Conservation (phyloP, 1,140 invertebrate genomes). For the Drosophila melanogaster region DNA sequence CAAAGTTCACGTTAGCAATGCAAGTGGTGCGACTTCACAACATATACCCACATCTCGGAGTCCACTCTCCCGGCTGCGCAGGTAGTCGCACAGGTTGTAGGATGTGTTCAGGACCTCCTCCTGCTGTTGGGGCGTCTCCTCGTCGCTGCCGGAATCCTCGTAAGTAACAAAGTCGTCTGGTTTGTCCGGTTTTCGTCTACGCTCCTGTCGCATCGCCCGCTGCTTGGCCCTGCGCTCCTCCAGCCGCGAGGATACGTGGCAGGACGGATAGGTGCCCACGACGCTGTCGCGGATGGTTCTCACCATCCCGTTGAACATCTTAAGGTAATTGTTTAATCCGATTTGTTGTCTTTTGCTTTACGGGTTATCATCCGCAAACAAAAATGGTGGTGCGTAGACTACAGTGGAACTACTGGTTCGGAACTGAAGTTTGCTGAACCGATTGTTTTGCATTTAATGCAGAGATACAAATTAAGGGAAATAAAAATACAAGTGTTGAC, state of each 20-base stretch:
- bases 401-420: conserved; percentile 19
- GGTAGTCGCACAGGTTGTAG: conserved; percentile 94
- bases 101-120: conserved; percentile 91
- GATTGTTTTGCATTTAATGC: not conserved
- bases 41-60: conserved; percentile 87
- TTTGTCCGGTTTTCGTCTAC: conserved; percentile 92
- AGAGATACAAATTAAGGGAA: too few relatives aligned
- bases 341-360: conserved; percentile 19
- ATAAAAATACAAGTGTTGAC: too few relatives aligned
- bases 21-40: not conserved
- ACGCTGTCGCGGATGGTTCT: conserved; percentile 84
- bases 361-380: conserved; percentile 50
- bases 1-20: conserved; percentile 21
- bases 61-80: conserved; percentile 90
- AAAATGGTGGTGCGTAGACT: conserved; percentile 61
- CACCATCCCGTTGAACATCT: conserved; percentile 84
- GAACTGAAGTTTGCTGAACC: not conserved
- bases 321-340: conserved; percentile 28
- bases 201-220: conserved; percentile 88
- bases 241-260: conserved; percentile 88
- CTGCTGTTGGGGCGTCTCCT: conserved; percentile 89
- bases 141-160: conserved; percentile 93
- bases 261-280: conserved; percentile 89
- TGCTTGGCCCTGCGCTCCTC: conserved; percentile 90
- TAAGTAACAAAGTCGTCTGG: conserved; percentile 95